These are phyloP conservation scores for Adelphocoris suturalis DNA, from an alignment of 2,888 invertebrate species.

Conservation along the genomic window DNA sequence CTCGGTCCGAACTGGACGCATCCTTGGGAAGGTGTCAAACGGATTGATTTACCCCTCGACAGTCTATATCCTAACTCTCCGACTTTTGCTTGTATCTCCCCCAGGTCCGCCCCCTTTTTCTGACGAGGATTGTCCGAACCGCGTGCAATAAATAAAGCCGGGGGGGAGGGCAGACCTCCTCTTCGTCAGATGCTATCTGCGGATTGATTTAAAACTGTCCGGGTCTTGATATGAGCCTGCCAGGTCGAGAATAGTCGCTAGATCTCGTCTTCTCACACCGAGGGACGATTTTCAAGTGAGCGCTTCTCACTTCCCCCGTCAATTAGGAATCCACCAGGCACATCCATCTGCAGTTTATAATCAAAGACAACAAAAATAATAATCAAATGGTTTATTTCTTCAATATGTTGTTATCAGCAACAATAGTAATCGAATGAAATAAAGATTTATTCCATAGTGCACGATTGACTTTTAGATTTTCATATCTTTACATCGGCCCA, in stretches of 20 bases:
- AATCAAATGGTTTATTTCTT: too few species aligned
- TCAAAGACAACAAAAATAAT: too few species aligned
- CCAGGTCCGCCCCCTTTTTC: conserved; percentile 21
- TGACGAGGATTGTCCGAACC: conserved; percentile 55
- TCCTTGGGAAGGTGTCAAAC: conserved; percentile 43
- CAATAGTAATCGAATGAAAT: too few species aligned
- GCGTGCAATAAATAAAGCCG: conserved; percentile 50
- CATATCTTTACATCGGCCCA: too few species aligned
- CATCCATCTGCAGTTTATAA: too few species aligned
- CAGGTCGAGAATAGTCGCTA: conserved; percentile 60
- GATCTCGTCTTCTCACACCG: conserved; percentile 44
- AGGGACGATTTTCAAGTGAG: background rate
- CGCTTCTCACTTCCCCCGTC: background rate
- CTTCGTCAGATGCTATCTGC: conserved; percentile 59
- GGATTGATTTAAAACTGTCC: conserved; percentile 65
- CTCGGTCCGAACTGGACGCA: background rate
- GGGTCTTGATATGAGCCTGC: conserved; percentile 62
- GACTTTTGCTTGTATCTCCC: conserved; percentile 36
- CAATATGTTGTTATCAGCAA: too few species aligned
- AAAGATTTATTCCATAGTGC: too few species aligned
- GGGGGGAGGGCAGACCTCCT: background rate
- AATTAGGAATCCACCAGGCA: background rate
- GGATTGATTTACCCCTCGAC: conserved; percentile 49
- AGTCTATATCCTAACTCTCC: conserved; percentile 55
- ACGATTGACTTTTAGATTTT: too few species aligned